Evolutionary conservation across 2,888 invertebrate species (phyloP).

Genomic region (Lycophotia porphyrea): DNA sequence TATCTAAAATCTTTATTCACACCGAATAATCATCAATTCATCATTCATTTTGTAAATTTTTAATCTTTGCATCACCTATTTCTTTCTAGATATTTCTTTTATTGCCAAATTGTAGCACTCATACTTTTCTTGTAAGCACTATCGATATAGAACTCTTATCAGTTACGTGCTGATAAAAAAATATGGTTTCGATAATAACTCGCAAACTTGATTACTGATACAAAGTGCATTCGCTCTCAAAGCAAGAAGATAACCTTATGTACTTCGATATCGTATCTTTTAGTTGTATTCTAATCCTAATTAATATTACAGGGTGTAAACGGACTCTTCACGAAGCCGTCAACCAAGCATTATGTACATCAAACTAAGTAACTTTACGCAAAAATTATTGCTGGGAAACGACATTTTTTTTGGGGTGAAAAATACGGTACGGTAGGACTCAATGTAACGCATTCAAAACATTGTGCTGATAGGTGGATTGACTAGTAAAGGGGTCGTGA

Average conservation of each 20-base stretch:
- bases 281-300: not conserved
- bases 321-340: too few relatives aligned
- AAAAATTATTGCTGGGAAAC: too few relatives aligned
- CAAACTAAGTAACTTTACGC: too few relatives aligned
- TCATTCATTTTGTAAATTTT: not conserved
- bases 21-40: not conserved
- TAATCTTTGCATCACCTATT: not conserved
- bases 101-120: not conserved
- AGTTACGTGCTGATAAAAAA: slow-evolving; percentile 13
- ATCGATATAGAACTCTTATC: slow-evolving; percentile 22
- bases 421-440: too few relatives aligned
- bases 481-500: too few relatives aligned
- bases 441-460: too few relatives aligned
- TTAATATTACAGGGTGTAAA: too few relatives aligned
- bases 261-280: slow-evolving; percentile 15
- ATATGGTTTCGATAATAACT: slow-evolving; percentile 18
- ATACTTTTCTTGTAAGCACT: not conserved
- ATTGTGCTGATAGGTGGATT: too few relatives aligned
- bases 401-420: too few relatives aligned
- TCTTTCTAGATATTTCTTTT: slow-evolving; percentile 23
- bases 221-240: slow-evolving; percentile 17
- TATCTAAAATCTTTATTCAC: not conserved
- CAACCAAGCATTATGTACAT: too few relatives aligned
- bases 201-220: not conserved
- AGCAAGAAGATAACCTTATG: not conserved